Evolutionary conservation across 2,113 vertebrate genomes (phyloP), one percentile per base, ranked within the genome.

Genomic region (Apteryx mantelli): DNA sequence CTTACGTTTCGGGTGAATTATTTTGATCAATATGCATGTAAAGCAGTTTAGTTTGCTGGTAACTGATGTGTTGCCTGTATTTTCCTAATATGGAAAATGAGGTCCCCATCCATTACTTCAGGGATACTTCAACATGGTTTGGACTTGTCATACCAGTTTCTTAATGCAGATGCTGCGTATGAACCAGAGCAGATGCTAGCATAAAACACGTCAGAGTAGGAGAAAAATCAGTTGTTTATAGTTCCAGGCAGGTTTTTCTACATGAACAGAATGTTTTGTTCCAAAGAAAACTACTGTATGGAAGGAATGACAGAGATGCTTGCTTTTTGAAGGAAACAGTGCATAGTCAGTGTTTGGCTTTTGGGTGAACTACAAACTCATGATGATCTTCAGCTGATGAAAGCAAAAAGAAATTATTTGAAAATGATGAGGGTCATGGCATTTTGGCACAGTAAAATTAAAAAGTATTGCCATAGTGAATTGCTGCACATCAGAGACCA

Each of bases 351-450:
- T 93, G 76, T 61, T 96, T 86, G 86, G 36, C 75, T 91, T 94
- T 68, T 77, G 77, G 58, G 8, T 48, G 68, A 95, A 34, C 93
- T 80, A 68, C 84, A 95, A 92, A 79, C 53, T 82, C 87, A 44
- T 0, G 4, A 53, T 66, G 82, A 82, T 92, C 86, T 91, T 77
- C 3, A 12, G 70, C 81, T 91, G 93, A 95, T 91, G 85, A 86
- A 87, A 97, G 79, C 77, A 92, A 87, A 94, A 95, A 63, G 9
- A 82, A 93, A 86, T 93, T 73, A 40, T 77, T 94, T 94, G 70
- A 16, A 87, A 89, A 74, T 58, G 0, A 70, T 66, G 70, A 71
- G n/a, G 44, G 48, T 68, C 84, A 70, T 53, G 36, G 53, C 53
- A 50, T 77, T 87, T 87, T 91, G 82, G 63, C 84, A 60, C 30